Evolutionary conservation across 1,140 invertebrate species (phyloP), one percentile per base, ranked within the genome.

Genomic region (Elysia chlorotica): DNA sequence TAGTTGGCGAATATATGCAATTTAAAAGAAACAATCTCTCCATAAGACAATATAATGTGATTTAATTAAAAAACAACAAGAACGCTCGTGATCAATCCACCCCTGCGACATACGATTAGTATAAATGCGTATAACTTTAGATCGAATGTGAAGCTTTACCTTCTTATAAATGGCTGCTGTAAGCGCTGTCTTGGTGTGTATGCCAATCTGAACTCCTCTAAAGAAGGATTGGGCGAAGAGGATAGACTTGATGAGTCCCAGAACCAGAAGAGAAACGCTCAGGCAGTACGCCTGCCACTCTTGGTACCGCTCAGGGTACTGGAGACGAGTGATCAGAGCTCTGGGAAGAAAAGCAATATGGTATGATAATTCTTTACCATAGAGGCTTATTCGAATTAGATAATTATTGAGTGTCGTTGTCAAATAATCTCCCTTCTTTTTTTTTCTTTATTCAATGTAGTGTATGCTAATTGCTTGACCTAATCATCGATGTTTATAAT

Each of bases 151-250:
- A 4, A 31, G 36, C 5, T 19, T 62, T 77, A 91, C 90, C 83
- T 99, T 99, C 80, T 92, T 90, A 84, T 98, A 99, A 79, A 99
- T 94, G 61, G 95, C 92, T 75, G 94, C 94, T 4, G 96, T 95
- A 23, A 99, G 87, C 0, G 94, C 93, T 0, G 96, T 96, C 74
- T 96, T 89, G 76, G 98, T 93, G 37, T 94, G 90, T 87, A 98
- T 91, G 5, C 95, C 96, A 35, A 97, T 92, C 38, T 96, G 87
- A 31, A 73, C 71, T 48, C 74, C 73, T 56, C 74, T 38, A 41
- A 81, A 75, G 73, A 83, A 81, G 69, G 80, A 79, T 17, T 80
- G 75, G 17, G 81, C 75, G 21, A 96, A 86, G 4, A 97, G 87
- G 66, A 98, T 83, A 0, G 96, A 97, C 88, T 97, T 95, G n/a